Evolutionary conservation across 2,888 invertebrate genomes (phyloP).

Genomic region (Ornithoptera priamus): DNA sequence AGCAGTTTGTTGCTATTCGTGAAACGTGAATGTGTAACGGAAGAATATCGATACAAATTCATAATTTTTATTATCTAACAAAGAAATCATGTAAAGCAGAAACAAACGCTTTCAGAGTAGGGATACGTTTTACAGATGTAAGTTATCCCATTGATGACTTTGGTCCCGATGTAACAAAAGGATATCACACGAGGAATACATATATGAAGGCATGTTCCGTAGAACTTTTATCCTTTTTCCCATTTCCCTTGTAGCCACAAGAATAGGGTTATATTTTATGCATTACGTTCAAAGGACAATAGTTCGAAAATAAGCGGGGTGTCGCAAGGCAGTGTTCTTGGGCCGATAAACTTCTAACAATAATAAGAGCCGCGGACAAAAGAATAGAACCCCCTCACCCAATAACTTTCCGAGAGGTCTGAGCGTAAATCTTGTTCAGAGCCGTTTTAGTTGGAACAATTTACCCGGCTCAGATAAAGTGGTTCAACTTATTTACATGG

Average conservation of each 20-base stretch:
- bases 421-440: conserved; percentile 34
- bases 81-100: conserved; percentile 5
- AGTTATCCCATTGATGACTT: no score
- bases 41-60: conserved; percentile 1
- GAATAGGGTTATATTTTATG: conserved; percentile 23
- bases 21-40: conserved; percentile 19
- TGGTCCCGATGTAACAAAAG: no score
- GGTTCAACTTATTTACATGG: conserved; percentile 29
- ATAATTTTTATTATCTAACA: conserved; percentile 1
- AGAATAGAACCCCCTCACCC: conserved; percentile 32
- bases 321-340: conserved; percentile 36
- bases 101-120: background rate
- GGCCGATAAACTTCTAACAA: conserved; percentile 39
- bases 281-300: conserved; percentile 29
- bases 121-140: no score
- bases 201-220: background rate
- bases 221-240: conserved; percentile 12
- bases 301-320: conserved; percentile 30
- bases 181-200: background rate
- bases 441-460: conserved; percentile 33
- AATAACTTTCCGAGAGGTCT: conserved; percentile 33
- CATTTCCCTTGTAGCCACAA: conserved; percentile 17
- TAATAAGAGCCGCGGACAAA: conserved; percentile 42
- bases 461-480: conserved; percentile 32
- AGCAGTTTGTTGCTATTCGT: conserved; percentile 24